phyloP scores from a whole-genome alignment of 2,888 invertebrate species.

The Trichopoda pennipes region DNA sequence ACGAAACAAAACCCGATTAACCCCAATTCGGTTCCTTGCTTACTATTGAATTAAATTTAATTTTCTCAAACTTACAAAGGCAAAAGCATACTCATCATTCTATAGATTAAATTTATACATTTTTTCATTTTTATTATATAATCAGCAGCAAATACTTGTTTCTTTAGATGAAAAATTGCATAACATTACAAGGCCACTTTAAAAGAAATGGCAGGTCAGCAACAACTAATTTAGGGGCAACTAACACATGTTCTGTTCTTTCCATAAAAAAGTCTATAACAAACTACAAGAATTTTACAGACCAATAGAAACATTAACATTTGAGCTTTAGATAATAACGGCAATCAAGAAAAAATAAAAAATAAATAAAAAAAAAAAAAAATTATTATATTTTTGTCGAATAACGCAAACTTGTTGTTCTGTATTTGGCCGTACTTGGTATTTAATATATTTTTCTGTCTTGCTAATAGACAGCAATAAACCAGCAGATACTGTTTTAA shows the following conservation, averaged over 20 bases:
- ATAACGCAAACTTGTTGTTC: no score
- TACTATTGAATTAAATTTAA: conserved; percentile 48
- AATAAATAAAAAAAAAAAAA: conserved; percentile 7
- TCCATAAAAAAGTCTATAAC: neutral
- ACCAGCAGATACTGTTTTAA: no score
- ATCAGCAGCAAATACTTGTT: conserved; percentile 55
- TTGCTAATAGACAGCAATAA: no score
- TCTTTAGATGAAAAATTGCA: conserved; percentile 48
- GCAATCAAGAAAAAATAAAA: conserved; percentile 33
- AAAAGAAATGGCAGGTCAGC: conserved; percentile 62
- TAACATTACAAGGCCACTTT: conserved; percentile 63
- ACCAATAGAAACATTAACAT: conserved; percentile 60
- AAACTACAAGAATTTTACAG: neutral
- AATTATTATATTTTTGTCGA: neutral
- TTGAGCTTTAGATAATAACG: conserved; percentile 67
- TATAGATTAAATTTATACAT: conserved; percentile 23
- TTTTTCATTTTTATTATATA: conserved; percentile 34
- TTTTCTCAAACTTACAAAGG: conserved; percentile 43
- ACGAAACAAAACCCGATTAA: conserved; percentile 24
- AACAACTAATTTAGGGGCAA: conserved; percentile 32
- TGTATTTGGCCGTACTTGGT: no score
- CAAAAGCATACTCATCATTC: neutral
- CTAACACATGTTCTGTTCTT: conserved; percentile 25
- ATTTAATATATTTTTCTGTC: no score
- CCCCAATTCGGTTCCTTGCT: conserved; percentile 19